Conservation (phyloP, 1,140 invertebrate genomes). For the Drosophila santomea region DNA sequence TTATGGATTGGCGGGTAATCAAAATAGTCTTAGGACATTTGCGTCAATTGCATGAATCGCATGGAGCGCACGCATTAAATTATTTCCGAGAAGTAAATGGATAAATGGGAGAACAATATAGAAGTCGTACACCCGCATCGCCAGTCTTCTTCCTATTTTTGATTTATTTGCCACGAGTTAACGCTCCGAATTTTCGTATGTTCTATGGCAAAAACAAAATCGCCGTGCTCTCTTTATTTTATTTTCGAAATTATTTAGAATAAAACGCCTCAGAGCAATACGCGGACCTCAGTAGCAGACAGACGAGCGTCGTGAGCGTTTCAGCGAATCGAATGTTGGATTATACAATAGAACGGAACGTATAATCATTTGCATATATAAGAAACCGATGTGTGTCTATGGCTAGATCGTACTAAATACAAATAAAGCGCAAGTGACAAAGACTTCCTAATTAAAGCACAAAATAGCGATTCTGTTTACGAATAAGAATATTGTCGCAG, state of each 20-base stretch:
- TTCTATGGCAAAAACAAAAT: slow-evolving; percentile 18
- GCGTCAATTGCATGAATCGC: slow-evolving; percentile 40
- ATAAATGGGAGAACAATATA: slow-evolving; percentile 5
- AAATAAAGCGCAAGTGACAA: slow-evolving; percentile 38
- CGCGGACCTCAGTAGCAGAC: slow-evolving; percentile 64
- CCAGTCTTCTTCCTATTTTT: slow-evolving; percentile 33
- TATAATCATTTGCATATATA: slow-evolving; percentile 44
- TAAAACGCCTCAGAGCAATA: slow-evolving; percentile 59
- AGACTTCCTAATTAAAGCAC: slow-evolving; percentile 53
- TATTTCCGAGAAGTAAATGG: slow-evolving; percentile 29
- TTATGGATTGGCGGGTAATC: slow-evolving; percentile 30
- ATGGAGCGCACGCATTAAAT: slow-evolving; percentile 37
- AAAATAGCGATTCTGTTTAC: slow-evolving; percentile 33
- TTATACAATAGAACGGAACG: slow-evolving; percentile 33
- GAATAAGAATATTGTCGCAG: slow-evolving; percentile 28
- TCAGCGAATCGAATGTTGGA: slow-evolving; percentile 31
- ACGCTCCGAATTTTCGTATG: slow-evolving; percentile 38
- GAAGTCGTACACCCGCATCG: not conserved
- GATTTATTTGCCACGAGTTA: slow-evolving; percentile 65
- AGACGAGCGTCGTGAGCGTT: slow-evolving; percentile 72
- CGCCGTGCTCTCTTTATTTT: slow-evolving; percentile 47
- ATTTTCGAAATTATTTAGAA: slow-evolving; percentile 67
- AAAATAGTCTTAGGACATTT: slow-evolving; percentile 38
- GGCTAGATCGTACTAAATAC: slow-evolving; percentile 28
- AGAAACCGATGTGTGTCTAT: slow-evolving; percentile 28